A percentile compares a stretch with the other conserved stretches of the same genome.
Evolutionary conservation across 1,140 invertebrate genomes (phyloP).

Genomic region (Hypothenemus hampei): DNA sequence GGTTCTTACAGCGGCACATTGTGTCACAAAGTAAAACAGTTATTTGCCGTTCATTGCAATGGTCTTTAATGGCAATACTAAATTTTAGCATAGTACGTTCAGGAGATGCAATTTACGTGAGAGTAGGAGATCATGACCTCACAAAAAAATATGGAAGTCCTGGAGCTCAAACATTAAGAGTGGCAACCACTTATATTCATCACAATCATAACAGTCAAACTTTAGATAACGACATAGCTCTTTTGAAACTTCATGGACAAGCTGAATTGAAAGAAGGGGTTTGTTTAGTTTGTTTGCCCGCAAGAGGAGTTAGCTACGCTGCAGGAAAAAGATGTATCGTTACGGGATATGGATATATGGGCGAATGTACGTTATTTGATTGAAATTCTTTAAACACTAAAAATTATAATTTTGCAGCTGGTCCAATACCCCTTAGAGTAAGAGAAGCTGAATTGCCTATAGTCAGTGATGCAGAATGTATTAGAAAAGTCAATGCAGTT

Average conservation of each 20-base stretch:
- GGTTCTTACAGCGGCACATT: constrained; percentile 94
- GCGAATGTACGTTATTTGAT: constrained; percentile 64
- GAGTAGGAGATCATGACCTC: constrained; percentile 89
- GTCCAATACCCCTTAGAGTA: constrained; percentile 82
- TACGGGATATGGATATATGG: constrained; percentile 92
- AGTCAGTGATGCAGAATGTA: constrained; percentile 87
- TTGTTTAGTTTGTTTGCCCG: constrained; percentile 80
- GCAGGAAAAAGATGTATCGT: constrained; percentile 87
- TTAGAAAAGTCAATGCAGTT: constrained; percentile 87
- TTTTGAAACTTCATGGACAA: constrained; percentile 86
- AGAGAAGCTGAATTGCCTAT: constrained; percentile 89
- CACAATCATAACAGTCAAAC: constrained; percentile 96
- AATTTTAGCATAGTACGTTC: constrained; percentile 81
- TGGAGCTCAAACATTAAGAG: constrained; percentile 80
- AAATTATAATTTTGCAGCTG: constrained; percentile 57
- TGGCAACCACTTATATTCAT: constrained; percentile 91
- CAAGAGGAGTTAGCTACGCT: constrained; percentile 75
- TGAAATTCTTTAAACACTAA: neutral
- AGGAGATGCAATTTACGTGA: constrained; percentile 84
- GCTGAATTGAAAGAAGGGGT: constrained; percentile 82
- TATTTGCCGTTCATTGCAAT: neutral
- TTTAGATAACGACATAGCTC: constrained; percentile 91
- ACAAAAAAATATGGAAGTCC: constrained; percentile 81
- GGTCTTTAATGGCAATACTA: no score
- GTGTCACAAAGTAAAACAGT: constrained; percentile 81